Evolutionary conservation across 23 tunicate genomes (phyloP), one percentile per base, ranked within the genome.

Genomic region (Clavelina lepadiformis): DNA sequence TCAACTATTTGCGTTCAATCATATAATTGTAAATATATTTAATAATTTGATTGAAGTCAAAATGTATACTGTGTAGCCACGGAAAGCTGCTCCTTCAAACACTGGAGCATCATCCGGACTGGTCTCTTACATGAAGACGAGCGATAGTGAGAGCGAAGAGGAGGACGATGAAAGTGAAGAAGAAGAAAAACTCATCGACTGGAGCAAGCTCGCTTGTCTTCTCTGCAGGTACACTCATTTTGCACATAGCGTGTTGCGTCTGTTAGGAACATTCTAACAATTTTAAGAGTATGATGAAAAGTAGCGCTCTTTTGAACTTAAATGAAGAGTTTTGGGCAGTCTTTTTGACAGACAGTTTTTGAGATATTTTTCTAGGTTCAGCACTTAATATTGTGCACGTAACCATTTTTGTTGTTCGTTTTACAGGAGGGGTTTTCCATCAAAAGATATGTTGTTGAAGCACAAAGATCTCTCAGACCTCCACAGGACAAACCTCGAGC

Each of bases 141-240:
- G 76, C 49, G 81, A 67, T 28, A 76, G 80, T 35, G 98, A 91
- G 38, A 61, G 69, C 21, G 86, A 73, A 2, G 85, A 72, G 13
- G 83, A 88, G 27, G 83, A 69, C 31, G 82, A 77, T 20, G 79
- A 62, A 11, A 74, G 68, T 11, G 75, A 89, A 25, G 73, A 74
- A 25, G 85, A 85, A 45, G 86, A 82, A 28, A 78, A 77, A 33
- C 58, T 91, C 34, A 59, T 80, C 27, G 92, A 91, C 46, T 78
- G 86, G 92, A 54, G 58, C 13, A 82, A 91, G 53, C 24, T 91
- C 53, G 78, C 86, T 46, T 82, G 98, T 52, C 44, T 82, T 24
- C 68, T 91, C 20, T 82, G 92, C 92, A 82, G 84, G 96, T 78
- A 38, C 3, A n/a, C n/a, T n/a, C n/a, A n/a, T n/a, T n/a, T n/a